Conservation (phyloP, 2,888 invertebrate species). For the Scaptodrosophila latifasciaeformis region DNA sequence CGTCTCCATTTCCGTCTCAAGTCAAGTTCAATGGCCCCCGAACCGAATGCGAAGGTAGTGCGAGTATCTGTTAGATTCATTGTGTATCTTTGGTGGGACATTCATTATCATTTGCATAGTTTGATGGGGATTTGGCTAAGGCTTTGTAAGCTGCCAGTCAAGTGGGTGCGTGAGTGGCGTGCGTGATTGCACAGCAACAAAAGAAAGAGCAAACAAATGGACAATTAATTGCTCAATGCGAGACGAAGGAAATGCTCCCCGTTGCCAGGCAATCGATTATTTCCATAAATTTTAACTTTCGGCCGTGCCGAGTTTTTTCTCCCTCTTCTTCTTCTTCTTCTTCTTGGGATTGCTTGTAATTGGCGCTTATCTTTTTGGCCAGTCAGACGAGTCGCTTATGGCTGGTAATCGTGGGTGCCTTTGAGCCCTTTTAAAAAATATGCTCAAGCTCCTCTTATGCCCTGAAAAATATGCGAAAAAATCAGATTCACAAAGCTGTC, state of each 20-base stretch:
- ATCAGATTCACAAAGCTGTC: too few species aligned
- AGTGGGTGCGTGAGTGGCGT: conserved; percentile 46
- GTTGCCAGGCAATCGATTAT: conserved; percentile 52
- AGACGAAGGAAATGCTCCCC: conserved; percentile 5
- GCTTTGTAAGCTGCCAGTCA: conserved; percentile 46
- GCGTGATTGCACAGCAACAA: conserved; percentile 39
- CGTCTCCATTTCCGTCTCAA: too few species aligned
- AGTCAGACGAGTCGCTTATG: too few species aligned
- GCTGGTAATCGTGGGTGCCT: too few species aligned
- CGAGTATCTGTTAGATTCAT: too few species aligned
- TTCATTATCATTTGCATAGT: conserved; percentile 65
- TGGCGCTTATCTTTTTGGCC: conserved; percentile 53
- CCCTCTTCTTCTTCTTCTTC: too few species aligned
- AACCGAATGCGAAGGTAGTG: too few species aligned
- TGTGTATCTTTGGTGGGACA: too few species aligned
- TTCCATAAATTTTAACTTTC: not conserved
- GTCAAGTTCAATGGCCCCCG: too few species aligned
- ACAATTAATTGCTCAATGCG: conserved; percentile 59
- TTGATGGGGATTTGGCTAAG: conserved; percentile 60
- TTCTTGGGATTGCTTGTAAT: conserved; percentile 60
- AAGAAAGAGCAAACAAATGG: conserved; percentile 52
- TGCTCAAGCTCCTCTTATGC: too few species aligned
- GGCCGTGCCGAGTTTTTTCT: not conserved
- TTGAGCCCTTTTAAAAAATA: too few species aligned
- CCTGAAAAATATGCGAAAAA: too few species aligned